Evolutionary conservation across 2,113 vertebrate genomes (phyloP), one percentile per base, ranked within the genome.

Genomic region (Protobothrops mucrosquamatus): DNA sequence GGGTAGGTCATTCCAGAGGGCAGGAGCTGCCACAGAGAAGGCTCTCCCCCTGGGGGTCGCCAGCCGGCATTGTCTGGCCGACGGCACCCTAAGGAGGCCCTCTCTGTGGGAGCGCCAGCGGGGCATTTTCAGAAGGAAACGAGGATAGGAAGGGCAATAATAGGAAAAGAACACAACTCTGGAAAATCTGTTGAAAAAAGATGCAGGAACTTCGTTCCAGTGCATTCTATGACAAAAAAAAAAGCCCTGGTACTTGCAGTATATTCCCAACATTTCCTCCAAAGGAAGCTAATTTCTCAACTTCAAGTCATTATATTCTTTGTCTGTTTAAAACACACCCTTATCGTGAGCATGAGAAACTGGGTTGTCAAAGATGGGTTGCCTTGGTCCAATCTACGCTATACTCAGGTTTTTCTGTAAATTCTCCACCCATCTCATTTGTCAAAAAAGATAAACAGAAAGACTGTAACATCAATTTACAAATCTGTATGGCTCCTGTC

Each of bases 331-430:
- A 94, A 94, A 51, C 23, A 88, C 51, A 52, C 23, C 61, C 90
- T 20, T 81, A 87, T 93, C 69, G 51, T 86, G 23, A 26, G 14
- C 64, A 95, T 95, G n/a, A 94, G 86, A 94, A 94, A 94, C n/a
- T 81, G 91, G 92, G 92, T 90, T 93, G 88, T 92, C 91, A 94
- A 29, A 89, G 46, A 39, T 43, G 64, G 59, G 89, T 46, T 94
- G 74, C 39, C 88, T 95, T 88, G 92, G 91, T 14, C 23, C 39
- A 85, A 46, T 5, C 10, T 86, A 91, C 15, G 46, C 10, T 8
- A 3, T 86, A 85, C 7, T 46, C 43, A 18, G 3, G 1, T 23
- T 85, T 39, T 23, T n/a, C 39, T 18, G 14, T 56, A 86, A 29
- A 39, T 57, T n/a, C 26, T 43, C 34, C 52, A 59, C 14, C 39